These are phyloP conservation scores for Caenorhabditis latens DNA, from an alignment of 1,140 invertebrate genomes.

Conservation along the genomic window DNA sequence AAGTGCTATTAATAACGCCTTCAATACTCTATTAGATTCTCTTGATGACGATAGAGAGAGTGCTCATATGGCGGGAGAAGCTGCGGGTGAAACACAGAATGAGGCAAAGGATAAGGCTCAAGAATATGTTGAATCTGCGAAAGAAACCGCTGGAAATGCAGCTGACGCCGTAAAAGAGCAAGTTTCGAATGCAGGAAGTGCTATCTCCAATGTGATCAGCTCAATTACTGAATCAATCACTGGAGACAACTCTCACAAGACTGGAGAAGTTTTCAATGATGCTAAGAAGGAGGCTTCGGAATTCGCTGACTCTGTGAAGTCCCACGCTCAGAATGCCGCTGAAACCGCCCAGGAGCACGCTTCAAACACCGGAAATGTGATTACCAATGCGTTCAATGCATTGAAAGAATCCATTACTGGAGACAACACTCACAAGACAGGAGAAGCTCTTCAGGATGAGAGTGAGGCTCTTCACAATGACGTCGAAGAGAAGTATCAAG, in stretches of 20 bases:
- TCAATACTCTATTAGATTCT: not conserved
- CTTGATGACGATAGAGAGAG: not conserved
- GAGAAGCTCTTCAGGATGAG: slow-evolving; percentile 2
- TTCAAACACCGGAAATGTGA: not conserved
- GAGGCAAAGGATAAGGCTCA: not conserved
- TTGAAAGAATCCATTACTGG: slow-evolving; percentile 20
- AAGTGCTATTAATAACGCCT: not conserved
- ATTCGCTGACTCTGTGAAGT: not conserved
- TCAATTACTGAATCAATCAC: not conserved
- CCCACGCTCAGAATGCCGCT: not conserved
- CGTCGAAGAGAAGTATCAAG: not conserved
- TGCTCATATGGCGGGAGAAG: not conserved
- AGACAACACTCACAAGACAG: slow-evolving; percentile 13
- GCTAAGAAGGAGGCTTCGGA: not conserved
- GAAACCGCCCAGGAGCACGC: not conserved
- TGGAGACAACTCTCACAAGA: not conserved
- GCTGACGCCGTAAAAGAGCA: not conserved
- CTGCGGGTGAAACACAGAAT: not conserved
- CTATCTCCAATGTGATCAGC: not conserved
- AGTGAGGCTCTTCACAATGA: not conserved
- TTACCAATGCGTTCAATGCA: slow-evolving; percentile 3
- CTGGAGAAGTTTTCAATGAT: not conserved
- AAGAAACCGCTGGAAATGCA: not conserved
- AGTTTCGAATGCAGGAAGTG: not conserved
- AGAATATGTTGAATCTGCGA: not conserved